Evolutionary conservation across 1,140 invertebrate species (phyloP).

Genomic region (Dendrolimus punctatus): DNA sequence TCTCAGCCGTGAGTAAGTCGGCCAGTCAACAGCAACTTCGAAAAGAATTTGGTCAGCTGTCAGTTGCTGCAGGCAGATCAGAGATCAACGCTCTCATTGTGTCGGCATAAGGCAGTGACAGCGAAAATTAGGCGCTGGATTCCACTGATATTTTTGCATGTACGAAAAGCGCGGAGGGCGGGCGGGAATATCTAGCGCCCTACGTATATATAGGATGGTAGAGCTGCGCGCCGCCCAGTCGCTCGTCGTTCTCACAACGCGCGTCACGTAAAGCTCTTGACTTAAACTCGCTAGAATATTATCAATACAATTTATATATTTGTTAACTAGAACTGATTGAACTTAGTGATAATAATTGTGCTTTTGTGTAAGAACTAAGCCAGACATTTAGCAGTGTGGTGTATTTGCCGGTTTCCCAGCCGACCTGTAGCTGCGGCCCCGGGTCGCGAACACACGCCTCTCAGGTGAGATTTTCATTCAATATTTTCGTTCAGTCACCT

Average conservation of each 20-base stretch:
- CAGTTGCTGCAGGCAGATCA: constrained; percentile 32
- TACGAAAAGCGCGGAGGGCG: constrained; percentile 44
- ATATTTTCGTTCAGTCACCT: background rate
- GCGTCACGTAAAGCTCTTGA: constrained; percentile 16
- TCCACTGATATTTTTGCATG: constrained; percentile 63
- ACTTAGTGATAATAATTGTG: constrained; percentile 14
- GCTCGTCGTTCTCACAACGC: constrained; percentile 23
- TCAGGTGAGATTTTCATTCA: constrained; percentile 35
- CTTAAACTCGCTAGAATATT: constrained; percentile 6
- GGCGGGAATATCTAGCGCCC: constrained; percentile 30
- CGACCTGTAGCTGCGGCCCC: constrained; percentile 18
- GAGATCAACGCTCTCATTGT: constrained; percentile 68
- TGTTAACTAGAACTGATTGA: constrained; percentile 7
- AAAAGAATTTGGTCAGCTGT: constrained; percentile 54
- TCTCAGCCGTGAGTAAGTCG: constrained; percentile 21
- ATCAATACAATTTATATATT: constrained; percentile 6
- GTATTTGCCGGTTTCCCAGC: constrained; percentile 11
- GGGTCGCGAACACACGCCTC: constrained; percentile 15
- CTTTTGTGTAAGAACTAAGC: constrained; percentile 18
- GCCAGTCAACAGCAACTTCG: constrained; percentile 27
- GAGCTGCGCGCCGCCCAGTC: constrained; percentile 52
- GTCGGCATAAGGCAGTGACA: constrained; percentile 57
- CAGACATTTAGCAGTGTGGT: constrained; percentile 18
- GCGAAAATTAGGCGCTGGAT: constrained; percentile 62
- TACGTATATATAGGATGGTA: constrained; percentile 51